These are phyloP conservation scores for Magallana angulata DNA, from an alignment of 1,140 invertebrate genomes.

Conservation along the genomic window DNA sequence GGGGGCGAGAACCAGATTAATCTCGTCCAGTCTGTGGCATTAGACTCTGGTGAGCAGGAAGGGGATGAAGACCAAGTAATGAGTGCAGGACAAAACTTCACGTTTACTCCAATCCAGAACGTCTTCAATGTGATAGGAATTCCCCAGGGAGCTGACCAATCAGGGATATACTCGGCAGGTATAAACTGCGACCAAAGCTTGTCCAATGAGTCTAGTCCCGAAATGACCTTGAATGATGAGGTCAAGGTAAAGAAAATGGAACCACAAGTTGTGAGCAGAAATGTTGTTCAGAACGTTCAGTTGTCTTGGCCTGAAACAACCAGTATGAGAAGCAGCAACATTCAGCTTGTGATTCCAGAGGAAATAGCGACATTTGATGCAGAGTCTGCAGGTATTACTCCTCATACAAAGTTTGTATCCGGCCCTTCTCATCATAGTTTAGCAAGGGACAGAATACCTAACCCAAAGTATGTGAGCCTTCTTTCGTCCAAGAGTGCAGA, in stretches of 20 bases:
- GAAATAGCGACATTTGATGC: neutral
- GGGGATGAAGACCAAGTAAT: neutral
- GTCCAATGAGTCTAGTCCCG: neutral
- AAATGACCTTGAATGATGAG: neutral
- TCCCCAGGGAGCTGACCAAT: neutral
- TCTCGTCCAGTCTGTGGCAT: neutral
- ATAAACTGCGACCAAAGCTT: neutral
- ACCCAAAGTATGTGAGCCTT: constrained; percentile 3
- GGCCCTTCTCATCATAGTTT: no score
- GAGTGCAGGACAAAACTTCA: neutral
- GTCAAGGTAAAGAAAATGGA: neutral
- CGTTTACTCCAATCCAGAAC: neutral
- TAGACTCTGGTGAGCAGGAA: neutral
- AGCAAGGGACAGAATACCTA: neutral
- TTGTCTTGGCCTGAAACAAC: neutral
- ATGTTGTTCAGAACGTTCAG: neutral
- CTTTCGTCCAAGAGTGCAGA: neutral
- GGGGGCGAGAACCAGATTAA: neutral
- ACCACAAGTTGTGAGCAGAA: neutral
- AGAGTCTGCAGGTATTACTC: neutral
- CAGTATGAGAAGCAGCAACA: neutral
- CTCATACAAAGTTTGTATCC: no score
- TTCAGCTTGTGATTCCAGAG: constrained; percentile 23
- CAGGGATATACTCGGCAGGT: neutral
- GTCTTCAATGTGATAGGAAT: constrained; percentile 16